Percentiles rank a stretch among this genome's conserved stretches.
Conservation (phyloP, 2,797 vertebrate species). For the Peromyscus attwateri region DNA sequence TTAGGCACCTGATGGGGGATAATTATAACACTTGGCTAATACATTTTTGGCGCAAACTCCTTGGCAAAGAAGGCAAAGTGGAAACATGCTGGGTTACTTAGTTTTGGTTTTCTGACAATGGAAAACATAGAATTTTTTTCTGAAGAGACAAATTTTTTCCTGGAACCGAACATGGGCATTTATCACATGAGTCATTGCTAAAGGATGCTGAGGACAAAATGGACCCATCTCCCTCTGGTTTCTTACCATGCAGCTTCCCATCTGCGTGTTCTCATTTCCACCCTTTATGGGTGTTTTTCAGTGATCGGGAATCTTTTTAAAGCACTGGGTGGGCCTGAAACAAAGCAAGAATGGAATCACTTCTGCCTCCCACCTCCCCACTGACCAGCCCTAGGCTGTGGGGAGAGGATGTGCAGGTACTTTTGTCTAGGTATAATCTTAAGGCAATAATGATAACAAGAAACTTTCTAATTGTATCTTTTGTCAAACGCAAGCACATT, state of each 20-base stretch:
- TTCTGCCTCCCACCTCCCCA: background rate
- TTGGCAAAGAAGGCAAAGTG: constrained; percentile 66
- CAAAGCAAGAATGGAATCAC: background rate
- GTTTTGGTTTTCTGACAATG: constrained; percentile 78
- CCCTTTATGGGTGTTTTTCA: constrained; percentile 13
- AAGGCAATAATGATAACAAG: background rate
- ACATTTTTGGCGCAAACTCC: constrained; percentile 65
- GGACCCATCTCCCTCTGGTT: constrained; percentile 10
- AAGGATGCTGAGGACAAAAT: constrained; percentile 66
- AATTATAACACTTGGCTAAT: constrained; percentile 71
- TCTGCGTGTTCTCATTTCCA: constrained; percentile 44
- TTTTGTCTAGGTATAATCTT: background rate
- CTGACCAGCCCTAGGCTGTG: background rate
- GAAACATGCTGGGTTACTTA: constrained; percentile 80
- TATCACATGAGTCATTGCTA: constrained; percentile 76
- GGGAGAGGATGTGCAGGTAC: background rate
- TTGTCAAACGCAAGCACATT: constrained; percentile 6
- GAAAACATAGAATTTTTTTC: constrained; percentile 79
- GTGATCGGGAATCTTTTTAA: constrained; percentile 47
- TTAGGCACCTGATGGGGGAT: constrained; percentile 71
- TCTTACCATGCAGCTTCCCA: constrained; percentile 15
- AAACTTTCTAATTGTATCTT: background rate
- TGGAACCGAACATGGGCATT: constrained; percentile 77
- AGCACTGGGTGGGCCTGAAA: background rate
- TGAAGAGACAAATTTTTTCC: constrained; percentile 81